These are phyloP conservation scores for Ochropacha duplaris DNA, from an alignment of 2,888 invertebrate species.

Conservation along the genomic window DNA sequence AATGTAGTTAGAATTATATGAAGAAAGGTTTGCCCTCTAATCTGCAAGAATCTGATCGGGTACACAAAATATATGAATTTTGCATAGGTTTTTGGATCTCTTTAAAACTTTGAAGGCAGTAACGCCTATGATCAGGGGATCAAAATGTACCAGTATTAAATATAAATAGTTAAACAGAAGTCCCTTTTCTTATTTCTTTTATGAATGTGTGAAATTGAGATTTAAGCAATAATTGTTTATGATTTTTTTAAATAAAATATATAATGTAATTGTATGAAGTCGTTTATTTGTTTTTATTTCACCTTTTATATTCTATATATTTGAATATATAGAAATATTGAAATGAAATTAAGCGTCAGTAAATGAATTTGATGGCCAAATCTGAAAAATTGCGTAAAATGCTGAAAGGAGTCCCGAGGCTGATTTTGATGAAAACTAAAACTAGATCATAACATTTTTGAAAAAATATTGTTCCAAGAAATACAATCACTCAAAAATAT, in stretches of 20 bases:
- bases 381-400: too few relatives aligned
- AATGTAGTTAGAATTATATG: neutral
- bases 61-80: too few relatives aligned
- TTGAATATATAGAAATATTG: too few relatives aligned
- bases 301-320: neutral
- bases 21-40: neutral
- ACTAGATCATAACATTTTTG: too few relatives aligned
- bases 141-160: neutral
- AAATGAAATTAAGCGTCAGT: too few relatives aligned
- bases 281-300: slow-evolving; percentile 15
- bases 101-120: too few relatives aligned
- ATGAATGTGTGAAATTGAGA: slow-evolving; percentile 29
- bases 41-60: too few relatives aligned
- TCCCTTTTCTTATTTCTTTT: slow-evolving; percentile 43
- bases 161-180: slow-evolving; percentile 6
- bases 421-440: too few relatives aligned
- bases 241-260: slow-evolving; percentile 30
- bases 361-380: too few relatives aligned
- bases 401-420: too few relatives aligned
- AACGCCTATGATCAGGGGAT: neutral
- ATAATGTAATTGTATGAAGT: slow-evolving; percentile 14
- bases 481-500: too few relatives aligned
- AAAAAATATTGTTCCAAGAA: too few relatives aligned
- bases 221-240: slow-evolving; percentile 39
- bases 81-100: neutral